Evolutionary conservation across 2,888 invertebrate species (phyloP).

Genomic region (Pinctada fucata): DNA sequence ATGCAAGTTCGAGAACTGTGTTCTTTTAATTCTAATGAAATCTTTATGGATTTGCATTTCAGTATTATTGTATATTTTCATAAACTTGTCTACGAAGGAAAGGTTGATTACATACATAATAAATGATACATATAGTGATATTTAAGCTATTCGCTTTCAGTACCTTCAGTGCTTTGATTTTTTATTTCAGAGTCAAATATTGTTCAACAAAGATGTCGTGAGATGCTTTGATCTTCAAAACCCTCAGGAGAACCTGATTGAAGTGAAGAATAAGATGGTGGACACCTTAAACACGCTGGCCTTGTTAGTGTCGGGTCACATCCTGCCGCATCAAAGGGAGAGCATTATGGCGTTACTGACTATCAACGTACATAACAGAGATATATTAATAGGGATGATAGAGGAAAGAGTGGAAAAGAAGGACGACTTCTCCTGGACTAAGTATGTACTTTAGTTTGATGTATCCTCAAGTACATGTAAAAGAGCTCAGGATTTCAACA

Average conservation of each 20-base stretch:
- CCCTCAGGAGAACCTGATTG: conserved; percentile 54
- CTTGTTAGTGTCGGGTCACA: conserved; percentile 67
- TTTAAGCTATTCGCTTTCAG: too few species aligned
- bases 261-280: conserved; percentile 65
- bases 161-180: neutral
- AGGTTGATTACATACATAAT: too few species aligned
- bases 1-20: too few species aligned
- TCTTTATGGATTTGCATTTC: too few species aligned
- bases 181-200: conserved; percentile 71
- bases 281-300: conserved; percentile 69
- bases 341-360: conserved; percentile 76
- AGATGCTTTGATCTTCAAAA: conserved; percentile 63
- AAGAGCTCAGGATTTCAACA: too few species aligned
- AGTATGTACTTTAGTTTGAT: conserved; percentile 52
- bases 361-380: conserved; percentile 75
- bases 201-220: conserved; percentile 74
- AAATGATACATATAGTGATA: too few species aligned
- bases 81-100: too few species aligned
- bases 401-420: conserved; percentile 63
- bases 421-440: conserved; percentile 76
- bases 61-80: too few species aligned
- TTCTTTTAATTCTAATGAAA: too few species aligned
- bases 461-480: too few species aligned
- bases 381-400: conserved; percentile 72
- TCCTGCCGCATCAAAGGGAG: conserved; percentile 69